Percentiles rank a stretch among this genome's conserved stretches.
Conservation (phyloP, 35 echinoderm and acorn worm species). For the Apostichopus californicus region DNA sequence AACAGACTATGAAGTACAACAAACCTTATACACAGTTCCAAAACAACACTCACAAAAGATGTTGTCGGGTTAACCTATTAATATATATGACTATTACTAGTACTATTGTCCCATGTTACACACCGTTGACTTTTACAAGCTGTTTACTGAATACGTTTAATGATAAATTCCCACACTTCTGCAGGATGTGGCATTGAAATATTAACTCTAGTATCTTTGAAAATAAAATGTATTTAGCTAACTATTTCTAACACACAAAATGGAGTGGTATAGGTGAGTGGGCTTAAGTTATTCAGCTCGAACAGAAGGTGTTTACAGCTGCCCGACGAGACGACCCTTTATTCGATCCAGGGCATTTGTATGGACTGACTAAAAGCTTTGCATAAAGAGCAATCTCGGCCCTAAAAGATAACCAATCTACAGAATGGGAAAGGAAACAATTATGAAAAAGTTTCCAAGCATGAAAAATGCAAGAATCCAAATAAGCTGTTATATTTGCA, state of each 20-base stretch:
- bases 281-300: not conserved
- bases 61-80: too few species aligned
- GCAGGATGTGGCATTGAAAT: not conserved
- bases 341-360: not conserved
- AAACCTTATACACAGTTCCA: too few species aligned
- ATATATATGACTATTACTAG: too few species aligned
- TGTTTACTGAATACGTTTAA: not conserved
- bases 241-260: too few species aligned
- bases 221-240: too few species aligned
- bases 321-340: not conserved
- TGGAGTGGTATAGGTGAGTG: not conserved
- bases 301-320: slow-evolving; percentile 5
- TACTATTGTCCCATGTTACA: too few species aligned
- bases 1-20: too few species aligned
- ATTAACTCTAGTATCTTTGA: too few species aligned
- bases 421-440: not conserved
- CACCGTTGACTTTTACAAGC: too few species aligned
- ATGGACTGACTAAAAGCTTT: not conserved
- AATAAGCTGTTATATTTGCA: not conserved
- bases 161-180: slow-evolving; percentile 1
- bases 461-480: not conserved
- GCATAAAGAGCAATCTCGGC: not conserved
- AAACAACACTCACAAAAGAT: too few species aligned
- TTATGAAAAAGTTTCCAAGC: not conserved
- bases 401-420: not conserved